A percentile compares a stretch with the other conserved stretches of the same genome.
These are phyloP conservation scores for Tinamus guttatus DNA, from an alignment of 2,113 vertebrate genomes.

Conservation along the genomic window DNA sequence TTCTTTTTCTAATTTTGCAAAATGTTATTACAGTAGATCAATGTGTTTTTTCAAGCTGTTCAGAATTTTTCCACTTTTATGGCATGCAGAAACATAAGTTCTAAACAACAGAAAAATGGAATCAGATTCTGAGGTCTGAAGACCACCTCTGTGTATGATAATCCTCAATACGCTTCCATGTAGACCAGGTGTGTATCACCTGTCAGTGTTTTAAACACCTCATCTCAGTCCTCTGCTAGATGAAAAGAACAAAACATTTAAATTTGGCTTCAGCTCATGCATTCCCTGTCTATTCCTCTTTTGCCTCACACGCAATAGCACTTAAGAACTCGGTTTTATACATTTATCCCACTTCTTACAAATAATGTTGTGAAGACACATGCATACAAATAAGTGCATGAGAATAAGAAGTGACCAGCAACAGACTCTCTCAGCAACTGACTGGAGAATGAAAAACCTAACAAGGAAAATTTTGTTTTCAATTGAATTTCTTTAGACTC, in stretches of 20 bases:
- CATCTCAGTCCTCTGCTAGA: not conserved
- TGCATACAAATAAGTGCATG: not conserved
- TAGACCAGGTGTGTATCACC: not conserved
- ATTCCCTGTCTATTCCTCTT: not conserved
- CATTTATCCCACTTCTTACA: not conserved
- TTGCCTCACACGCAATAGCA: not conserved
- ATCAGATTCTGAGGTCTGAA: rapidly evolving
- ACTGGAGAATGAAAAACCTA: not conserved
- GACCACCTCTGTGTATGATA: not conserved
- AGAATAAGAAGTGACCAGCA: not conserved
- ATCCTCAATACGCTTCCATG: not conserved
- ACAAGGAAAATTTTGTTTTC: not conserved
- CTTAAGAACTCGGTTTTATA: not conserved
- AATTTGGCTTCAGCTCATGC: not conserved
- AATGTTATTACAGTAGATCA: not conserved
- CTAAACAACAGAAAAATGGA: not conserved
- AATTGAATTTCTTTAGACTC: not conserved
- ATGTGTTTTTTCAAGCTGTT: not conserved
- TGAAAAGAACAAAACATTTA: not conserved
- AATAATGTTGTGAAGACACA: not conserved
- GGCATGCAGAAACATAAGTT: not conserved
- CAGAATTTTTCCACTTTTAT: not conserved
- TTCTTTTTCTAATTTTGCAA: not conserved
- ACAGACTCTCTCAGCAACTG: not conserved
- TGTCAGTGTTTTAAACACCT: not conserved